A percentile compares a stretch with the other conserved stretches of the same genome.
Evolutionary conservation across 2,797 vertebrate genomes (phyloP).

Genomic region (Stomatorhinus walkeri): DNA sequence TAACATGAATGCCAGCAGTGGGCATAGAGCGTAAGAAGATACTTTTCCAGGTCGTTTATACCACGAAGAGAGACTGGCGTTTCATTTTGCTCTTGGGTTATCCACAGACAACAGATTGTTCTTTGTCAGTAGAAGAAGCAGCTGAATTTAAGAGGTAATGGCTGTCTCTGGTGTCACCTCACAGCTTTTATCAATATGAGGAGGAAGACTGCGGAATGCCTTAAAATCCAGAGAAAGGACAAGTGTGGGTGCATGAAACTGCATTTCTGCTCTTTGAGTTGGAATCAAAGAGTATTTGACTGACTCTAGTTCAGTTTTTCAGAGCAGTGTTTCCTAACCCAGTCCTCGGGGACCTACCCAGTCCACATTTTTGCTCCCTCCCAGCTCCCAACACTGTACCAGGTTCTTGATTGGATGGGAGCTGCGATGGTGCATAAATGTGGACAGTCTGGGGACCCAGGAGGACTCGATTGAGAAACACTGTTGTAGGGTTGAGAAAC

Average conservation of each 20-base stretch:
- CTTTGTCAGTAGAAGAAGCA: conserved; percentile 70
- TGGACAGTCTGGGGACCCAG: neutral
- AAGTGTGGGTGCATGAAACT: neutral
- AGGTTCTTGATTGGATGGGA: neutral
- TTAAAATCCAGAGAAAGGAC: neutral
- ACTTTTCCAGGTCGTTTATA: neutral
- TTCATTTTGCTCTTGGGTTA: conserved; percentile 28
- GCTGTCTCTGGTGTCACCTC: neutral
- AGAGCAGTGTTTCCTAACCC: neutral
- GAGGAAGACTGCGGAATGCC: neutral
- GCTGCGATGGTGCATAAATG: neutral
- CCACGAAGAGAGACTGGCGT: neutral
- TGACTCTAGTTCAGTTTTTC: neutral
- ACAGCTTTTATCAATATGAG: neutral
- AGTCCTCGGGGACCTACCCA: neutral
- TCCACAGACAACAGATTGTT: conserved; percentile 66
- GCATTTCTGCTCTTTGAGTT: neutral
- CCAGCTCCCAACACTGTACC: neutral
- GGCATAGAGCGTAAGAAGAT: neutral
- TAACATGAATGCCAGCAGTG: neutral
- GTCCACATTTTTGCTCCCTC: neutral
- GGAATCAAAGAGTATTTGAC: neutral
- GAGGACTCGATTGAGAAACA: neutral
- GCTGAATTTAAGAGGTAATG: conserved; percentile 43
- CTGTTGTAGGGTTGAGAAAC: neutral